Evolutionary conservation across 2,113 vertebrate species (phyloP), one percentile per base, ranked within the genome.

Genomic region (Tragelaphus scriptus): DNA sequence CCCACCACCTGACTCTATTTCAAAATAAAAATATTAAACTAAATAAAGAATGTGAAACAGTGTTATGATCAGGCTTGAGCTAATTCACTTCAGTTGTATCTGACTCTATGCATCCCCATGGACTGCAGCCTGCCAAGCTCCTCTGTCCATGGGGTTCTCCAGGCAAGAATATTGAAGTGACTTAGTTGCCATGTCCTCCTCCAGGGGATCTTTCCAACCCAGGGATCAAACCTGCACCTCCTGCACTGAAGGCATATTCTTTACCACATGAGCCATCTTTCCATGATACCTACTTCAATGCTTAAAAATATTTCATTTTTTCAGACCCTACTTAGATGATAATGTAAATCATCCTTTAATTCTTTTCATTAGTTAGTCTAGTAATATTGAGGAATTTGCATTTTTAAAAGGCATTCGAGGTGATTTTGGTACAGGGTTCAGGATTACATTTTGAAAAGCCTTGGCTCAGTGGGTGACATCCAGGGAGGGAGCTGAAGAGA

Each of bases 271-370:
- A 71, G n/a, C 5, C 68, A 71, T 71, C 79, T 81, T 95, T 92
- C 44, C 4, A 25, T 49, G 51, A 36, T 81, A 47, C 19, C 84
- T 85, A 88, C 15, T 68, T 80, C 6, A 17, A 84, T 90, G 55
- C 80, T 96, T 97, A 17, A 85, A 96, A 91, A 25, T 25, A 71
- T 61, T 95, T 89, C 49, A 85, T 58, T 92, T 88, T 84, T 12
- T 82, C 40, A 84, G 61, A 58, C 40, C 25, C n/a, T 85, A 51
- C 28, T 85, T 30, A 77, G 14, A 4, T n/a, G 56, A 93, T 36
- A 89, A 88, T 2, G 13, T 75, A 81, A 94, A 63, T 90, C 21
- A 63, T 51, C 44, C 36, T 84, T 47, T 40, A 36, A 26, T 91
- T 86, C 17, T 51, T 25, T 23, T 7, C 36, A 61, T 88, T 75